Base-by-base conservation (phyloP, 2,888 invertebrate species). In the Chymomyza amoena region DNA sequence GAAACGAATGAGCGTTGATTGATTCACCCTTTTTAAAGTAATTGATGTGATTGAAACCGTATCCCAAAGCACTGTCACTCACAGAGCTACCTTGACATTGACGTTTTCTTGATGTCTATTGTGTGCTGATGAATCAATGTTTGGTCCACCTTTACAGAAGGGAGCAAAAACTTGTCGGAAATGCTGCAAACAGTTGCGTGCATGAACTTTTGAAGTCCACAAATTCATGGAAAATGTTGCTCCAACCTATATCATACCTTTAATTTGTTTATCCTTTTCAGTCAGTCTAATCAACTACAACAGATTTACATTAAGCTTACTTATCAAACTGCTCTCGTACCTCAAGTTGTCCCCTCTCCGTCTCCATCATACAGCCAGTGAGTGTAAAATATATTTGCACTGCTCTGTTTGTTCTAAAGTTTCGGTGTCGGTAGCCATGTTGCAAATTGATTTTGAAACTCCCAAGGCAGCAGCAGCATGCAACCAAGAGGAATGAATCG, bases 401-500 rank as follows among this genome's bases (percentile, higher is more conserved):
- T 6, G 15, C 28, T 28, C 15, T 57, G 57, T 57, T 20, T 15
- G 15, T 56, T 18, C 18, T 13, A 56, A 25, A 25, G 20, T 57
- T 57, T 57, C 57, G 6, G 20, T 28, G 57, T 20, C 57, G 16
- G 57, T 25, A 57, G 15, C 20, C 20, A 36, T 59, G 54, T 13
- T 51, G 56, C 57, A 81, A 84, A 81, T 81, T 74, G 79, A 79
- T 74, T 84, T 73, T 32, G 64, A 39, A 69, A 70, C 72, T 25
- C 54, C 6, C 6, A 32, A 3, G 13, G 39, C 10, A 54, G 54
- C 52, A 52, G 18, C 54, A n/a, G 39, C 10, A 45, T 45, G 13
- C 39, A 45, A 45, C 39, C 39, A 45, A 45, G 39, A 45, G 39
- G 39, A 45, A 45, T 45, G 7, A 45, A 45, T 45, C 39, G 39